Conservation (phyloP, 2,797 vertebrate species). For the Chelidonichthys spinosus region DNA sequence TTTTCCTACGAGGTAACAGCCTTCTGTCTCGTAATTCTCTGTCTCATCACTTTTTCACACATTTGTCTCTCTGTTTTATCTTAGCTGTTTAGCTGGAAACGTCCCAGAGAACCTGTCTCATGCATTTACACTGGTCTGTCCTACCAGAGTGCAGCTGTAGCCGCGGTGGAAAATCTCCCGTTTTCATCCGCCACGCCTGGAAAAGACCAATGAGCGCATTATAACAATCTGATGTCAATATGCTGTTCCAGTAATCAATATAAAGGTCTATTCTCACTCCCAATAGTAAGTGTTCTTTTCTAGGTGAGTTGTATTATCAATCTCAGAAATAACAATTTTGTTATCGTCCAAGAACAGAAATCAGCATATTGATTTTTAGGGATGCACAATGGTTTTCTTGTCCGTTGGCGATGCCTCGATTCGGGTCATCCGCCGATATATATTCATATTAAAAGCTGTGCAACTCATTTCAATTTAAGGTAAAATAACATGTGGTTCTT, state of each 20-base stretch:
- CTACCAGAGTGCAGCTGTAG: not conserved
- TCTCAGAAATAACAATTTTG: not conserved
- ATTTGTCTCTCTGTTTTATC: not conserved
- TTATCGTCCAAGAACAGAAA: too few species aligned
- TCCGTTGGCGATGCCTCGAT: not conserved
- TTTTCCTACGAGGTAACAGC: constrained; percentile 49
- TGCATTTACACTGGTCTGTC: constrained; percentile 4
- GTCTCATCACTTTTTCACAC: constrained; percentile 28
- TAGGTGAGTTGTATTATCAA: too few species aligned
- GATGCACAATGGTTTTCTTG: not conserved
- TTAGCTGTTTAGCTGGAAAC: not conserved
- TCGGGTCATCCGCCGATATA: not conserved
- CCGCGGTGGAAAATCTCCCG: not conserved
- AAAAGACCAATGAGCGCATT: constrained; percentile 2
- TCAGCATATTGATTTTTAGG: not conserved
- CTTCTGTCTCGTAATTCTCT: constrained; percentile 11
- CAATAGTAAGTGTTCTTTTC: too few species aligned
- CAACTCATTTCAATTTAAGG: too few species aligned
- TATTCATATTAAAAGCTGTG: too few species aligned
- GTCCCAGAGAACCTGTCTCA: not conserved
- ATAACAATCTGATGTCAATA: not conserved
- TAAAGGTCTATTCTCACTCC: not conserved
- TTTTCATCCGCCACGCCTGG: not conserved
- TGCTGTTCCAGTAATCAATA: not conserved
- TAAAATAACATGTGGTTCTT: too few species aligned